A percentile compares a stretch with the other conserved stretches of the same genome.
Evolutionary conservation across 2,888 invertebrate genomes (phyloP).

Genomic region (Leuctra nigra): DNA sequence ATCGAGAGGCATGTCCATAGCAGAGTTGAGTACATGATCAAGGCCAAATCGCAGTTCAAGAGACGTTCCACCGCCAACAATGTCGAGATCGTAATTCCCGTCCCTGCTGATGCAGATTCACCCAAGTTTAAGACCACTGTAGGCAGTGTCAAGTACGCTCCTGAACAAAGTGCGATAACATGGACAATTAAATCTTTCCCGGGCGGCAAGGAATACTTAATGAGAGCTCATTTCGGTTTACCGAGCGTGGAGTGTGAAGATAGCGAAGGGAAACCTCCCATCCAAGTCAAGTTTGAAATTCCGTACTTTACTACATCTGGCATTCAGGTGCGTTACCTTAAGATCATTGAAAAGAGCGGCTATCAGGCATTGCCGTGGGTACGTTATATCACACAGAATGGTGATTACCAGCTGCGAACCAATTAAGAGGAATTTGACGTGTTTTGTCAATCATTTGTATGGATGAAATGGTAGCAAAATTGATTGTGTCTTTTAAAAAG

Average conservation of each 20-base stretch:
- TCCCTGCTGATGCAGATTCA: conserved; percentile 94
- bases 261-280: conserved; percentile 92
- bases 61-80: conserved; percentile 96
- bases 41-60: conserved; percentile 98
- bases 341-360: conserved; percentile 98
- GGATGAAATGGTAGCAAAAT: too few species aligned
- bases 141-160: conserved; percentile 95
- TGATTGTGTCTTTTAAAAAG: too few species aligned
- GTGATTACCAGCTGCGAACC: conserved; percentile 95
- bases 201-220: conserved; percentile 96
- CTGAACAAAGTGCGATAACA: conserved; percentile 92
- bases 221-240: conserved; percentile 96
- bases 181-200: conserved; percentile 98
- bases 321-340: conserved; percentile 92
- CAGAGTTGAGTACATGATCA: conserved; percentile 97
- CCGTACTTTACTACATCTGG: conserved; percentile 99
- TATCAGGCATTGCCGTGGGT: conserved; percentile 99
- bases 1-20: conserved; percentile 97
- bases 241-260: conserved; percentile 95
- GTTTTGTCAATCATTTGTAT: too few species aligned
- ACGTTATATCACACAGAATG: conserved; percentile 98
- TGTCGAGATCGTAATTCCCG: conserved; percentile 95
- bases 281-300: conserved; percentile 98
- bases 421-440: too few species aligned
- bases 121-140: conserved; percentile 97